Percentiles rank a stretch among this genome's conserved stretches.
Evolutionary conservation across 1,140 invertebrate species (phyloP).

Genomic region (Pemphigus obesinymphae): DNA sequence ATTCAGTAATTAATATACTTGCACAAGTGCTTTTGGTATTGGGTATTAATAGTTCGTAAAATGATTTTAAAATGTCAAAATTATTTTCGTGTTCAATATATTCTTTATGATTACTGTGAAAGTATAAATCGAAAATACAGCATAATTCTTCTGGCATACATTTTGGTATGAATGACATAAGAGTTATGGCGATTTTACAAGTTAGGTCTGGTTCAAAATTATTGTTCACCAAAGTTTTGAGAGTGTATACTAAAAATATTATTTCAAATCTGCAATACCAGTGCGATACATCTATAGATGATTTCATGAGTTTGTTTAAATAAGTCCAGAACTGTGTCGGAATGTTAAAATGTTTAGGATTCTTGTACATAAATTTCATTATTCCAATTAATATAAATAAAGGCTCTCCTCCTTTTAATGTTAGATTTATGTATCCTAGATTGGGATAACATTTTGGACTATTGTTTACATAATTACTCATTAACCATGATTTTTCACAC

Average conservation of each 20-base stretch:
- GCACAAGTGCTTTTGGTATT: background rate
- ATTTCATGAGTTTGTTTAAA: conserved; percentile 20
- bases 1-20: conserved; percentile 23
- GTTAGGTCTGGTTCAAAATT: background rate
- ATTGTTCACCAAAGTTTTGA: background rate
- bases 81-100: background rate
- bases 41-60: conserved; percentile 23
- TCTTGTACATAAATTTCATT: conserved; percentile 23
- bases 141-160: background rate
- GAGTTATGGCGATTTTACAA: background rate
- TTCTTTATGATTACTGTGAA: background rate
- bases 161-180: conserved; percentile 21
- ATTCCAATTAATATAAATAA: conserved; percentile 29
- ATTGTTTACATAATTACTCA: conserved; percentile 19
- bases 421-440: conserved; percentile 9
- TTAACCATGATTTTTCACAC: conserved; percentile 22
- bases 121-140: background rate
- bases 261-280: conserved; percentile 20
- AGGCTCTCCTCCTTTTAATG: conserved; percentile 9
- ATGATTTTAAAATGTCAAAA: conserved; percentile 35
- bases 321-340: conserved; percentile 26
- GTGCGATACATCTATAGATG: conserved; percentile 10
- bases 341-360: background rate
- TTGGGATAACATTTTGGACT: conserved; percentile 28
- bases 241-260: background rate